Percentiles rank a stretch among this genome's conserved stretches.
Evolutionary conservation across 2,113 vertebrate species (phyloP).

Genomic region (Pteropus alecto): DNA sequence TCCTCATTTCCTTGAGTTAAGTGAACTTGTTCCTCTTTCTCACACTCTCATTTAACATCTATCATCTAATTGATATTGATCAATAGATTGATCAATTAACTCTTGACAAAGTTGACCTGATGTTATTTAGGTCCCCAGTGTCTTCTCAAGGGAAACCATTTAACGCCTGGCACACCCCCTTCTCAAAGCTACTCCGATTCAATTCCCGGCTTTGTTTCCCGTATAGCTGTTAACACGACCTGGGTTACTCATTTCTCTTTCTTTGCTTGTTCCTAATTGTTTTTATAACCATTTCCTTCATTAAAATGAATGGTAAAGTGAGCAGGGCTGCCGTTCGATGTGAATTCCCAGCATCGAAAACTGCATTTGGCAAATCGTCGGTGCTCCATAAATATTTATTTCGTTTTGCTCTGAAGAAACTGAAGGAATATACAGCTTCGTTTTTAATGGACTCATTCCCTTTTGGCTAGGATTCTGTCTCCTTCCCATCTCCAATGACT

Average conservation of each 20-base stretch:
- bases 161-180: not conserved
- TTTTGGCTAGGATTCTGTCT: not conserved
- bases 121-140: not conserved
- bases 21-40: not conserved
- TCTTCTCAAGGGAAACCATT: not conserved
- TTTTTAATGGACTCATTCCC: not conserved
- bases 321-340: not conserved
- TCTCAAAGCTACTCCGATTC: not conserved
- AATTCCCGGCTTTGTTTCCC: not conserved
- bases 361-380: not conserved
- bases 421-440: not conserved
- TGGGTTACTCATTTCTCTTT: not conserved
- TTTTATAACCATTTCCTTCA: not conserved
- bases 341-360: not conserved
- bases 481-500: not conserved
- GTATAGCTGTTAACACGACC: not conserved
- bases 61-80: no score
- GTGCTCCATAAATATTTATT: not conserved
- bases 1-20: not conserved
- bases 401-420: not conserved
- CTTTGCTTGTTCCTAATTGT: not conserved
- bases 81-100: not conserved
- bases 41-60: no score
- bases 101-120: not conserved
- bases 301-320: not conserved